Percentiles rank a stretch among this genome's conserved stretches.
phyloP scores from a whole-genome alignment of 2,113 vertebrate species.

The Panthera leo region DNA sequence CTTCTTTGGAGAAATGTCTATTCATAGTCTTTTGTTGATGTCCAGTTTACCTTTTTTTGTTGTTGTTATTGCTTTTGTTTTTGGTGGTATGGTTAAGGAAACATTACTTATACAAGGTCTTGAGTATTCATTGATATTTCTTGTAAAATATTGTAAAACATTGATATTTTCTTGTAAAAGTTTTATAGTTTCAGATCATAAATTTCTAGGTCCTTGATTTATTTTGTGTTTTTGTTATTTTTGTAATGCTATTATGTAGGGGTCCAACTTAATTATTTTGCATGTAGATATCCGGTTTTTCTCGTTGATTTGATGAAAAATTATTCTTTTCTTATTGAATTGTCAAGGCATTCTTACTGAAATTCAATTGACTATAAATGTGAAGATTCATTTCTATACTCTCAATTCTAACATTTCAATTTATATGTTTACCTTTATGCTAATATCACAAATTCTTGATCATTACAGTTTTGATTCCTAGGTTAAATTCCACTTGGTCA shows the following conservation, averaged over 20 bases:
- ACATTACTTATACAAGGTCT: neutral
- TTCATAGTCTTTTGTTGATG: too few relatives aligned
- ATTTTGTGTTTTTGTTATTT: neutral
- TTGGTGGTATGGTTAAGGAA: neutral
- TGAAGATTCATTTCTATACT: neutral
- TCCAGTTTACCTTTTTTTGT: too few relatives aligned
- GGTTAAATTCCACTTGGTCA: neutral
- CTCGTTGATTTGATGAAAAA: neutral
- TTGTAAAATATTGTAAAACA: too few relatives aligned
- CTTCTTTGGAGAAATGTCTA: too few relatives aligned
- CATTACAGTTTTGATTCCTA: neutral
- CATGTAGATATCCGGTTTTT: neutral
- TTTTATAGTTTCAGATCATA: neutral
- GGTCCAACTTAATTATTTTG: neutral
- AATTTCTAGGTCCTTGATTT: neutral
- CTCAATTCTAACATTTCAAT: too few relatives aligned
- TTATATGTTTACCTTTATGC: too few relatives aligned
- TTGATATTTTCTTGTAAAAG: neutral
- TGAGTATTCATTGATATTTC: neutral
- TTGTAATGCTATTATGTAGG: neutral
- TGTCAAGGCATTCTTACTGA: neutral
- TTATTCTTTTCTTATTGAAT: neutral
- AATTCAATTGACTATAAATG: neutral
- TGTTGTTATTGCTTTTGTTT: neutral
- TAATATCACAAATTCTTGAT: neutral